These are phyloP conservation scores for Andrena hattorfiana DNA, from an alignment of 2,888 invertebrate genomes.

Conservation along the genomic window DNA sequence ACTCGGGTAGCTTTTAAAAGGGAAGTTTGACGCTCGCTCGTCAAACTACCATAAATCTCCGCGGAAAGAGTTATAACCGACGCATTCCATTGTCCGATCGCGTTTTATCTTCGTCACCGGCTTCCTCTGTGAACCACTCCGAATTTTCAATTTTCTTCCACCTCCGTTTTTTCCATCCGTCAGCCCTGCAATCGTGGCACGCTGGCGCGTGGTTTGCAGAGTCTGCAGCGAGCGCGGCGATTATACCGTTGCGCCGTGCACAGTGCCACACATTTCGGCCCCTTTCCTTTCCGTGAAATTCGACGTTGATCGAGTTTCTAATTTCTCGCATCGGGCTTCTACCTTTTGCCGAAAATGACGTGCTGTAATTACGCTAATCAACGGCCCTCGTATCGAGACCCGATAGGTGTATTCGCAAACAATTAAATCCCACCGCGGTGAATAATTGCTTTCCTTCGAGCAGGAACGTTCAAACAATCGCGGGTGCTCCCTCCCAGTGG, in stretches of 20 bases:
- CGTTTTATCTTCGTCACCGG: slow-evolving; percentile 58
- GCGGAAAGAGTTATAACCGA: slow-evolving; percentile 47
- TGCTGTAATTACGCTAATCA: no score
- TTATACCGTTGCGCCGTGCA: slow-evolving; percentile 12
- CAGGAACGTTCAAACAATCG: no score
- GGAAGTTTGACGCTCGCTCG: slow-evolving; percentile 31
- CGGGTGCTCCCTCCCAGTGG: no score
- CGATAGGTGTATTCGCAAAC: no score
- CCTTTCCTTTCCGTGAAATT: no score
- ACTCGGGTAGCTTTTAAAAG: slow-evolving; percentile 1
- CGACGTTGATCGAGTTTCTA: no score
- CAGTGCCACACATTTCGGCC: no score
- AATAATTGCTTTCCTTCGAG: no score
- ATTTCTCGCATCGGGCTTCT: no score
- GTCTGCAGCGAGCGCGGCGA: slow-evolving; percentile 38
- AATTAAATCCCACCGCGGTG: no score
- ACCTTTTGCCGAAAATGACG: no score
- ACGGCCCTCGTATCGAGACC: no score
- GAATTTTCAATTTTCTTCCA: slow-evolving; percentile 61
- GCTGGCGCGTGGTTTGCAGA: slow-evolving; percentile 39
- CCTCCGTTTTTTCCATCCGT: slow-evolving; percentile 26
- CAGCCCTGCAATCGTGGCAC: slow-evolving; percentile 43
- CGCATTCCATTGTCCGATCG: slow-evolving; percentile 39
- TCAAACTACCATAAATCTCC: slow-evolving; percentile 56
- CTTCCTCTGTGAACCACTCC: slow-evolving; percentile 34